These are phyloP conservation scores for Nematopogon swammerdamellus DNA, from an alignment of 2,888 invertebrate species.

Conservation along the genomic window DNA sequence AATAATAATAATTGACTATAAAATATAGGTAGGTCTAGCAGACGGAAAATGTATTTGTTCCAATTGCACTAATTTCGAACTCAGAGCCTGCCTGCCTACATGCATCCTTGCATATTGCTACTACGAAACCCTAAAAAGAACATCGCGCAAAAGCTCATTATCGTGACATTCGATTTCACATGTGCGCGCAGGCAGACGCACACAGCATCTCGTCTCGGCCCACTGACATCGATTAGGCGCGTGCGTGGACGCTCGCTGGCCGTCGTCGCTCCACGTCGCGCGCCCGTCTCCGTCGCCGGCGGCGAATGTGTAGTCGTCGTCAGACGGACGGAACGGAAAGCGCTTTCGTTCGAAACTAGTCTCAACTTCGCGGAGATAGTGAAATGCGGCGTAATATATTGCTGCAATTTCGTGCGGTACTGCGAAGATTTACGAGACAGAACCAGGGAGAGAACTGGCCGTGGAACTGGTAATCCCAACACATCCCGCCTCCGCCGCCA, in stretches of 20 bases:
- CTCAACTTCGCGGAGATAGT: background rate
- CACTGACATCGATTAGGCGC: conserved; percentile 24
- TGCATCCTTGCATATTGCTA: too few relatives aligned
- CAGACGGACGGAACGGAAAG: conserved; percentile 6
- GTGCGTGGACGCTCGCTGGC: background rate
- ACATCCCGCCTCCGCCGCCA: too few relatives aligned
- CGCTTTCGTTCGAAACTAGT: conserved; percentile 2
- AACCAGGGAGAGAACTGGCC: too few relatives aligned
- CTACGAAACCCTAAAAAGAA: too few relatives aligned
- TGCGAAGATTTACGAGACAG: background rate
- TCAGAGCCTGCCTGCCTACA: too few relatives aligned
- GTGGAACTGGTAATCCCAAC: too few relatives aligned
- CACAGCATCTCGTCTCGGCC: conserved; percentile 17
- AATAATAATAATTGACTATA: too few relatives aligned
- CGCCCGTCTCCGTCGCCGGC: conserved; percentile 1
- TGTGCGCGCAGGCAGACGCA: background rate
- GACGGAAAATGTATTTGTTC: too few relatives aligned
- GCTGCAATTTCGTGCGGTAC: background rate
- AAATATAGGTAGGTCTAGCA: too few relatives aligned
- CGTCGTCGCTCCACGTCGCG: too few relatives aligned
- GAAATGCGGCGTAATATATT: background rate
- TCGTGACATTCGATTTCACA: background rate
- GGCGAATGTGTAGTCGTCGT: conserved; percentile 3
- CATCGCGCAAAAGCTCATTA: too few relatives aligned
- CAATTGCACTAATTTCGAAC: too few relatives aligned